Percentiles rank a stretch among this genome's conserved stretches.
phyloP scores from a whole-genome alignment of 2,888 invertebrate genomes.

The Mythimna impura region DNA sequence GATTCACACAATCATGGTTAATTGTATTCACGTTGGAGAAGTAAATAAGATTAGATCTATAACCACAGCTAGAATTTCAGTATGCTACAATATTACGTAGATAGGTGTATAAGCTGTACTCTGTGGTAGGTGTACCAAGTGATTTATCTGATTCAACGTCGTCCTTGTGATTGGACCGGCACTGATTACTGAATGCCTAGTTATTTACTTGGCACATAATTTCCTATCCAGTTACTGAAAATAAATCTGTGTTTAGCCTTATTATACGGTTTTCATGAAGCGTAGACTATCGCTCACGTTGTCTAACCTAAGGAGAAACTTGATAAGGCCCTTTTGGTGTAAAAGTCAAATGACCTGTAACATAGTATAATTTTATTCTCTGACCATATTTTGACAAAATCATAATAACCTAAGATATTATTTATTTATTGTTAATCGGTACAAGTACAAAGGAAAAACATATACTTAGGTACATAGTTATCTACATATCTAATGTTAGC shows the following conservation, averaged over 20 bases:
- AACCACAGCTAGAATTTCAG: slow-evolving; percentile 33
- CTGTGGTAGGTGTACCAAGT: slow-evolving; percentile 2
- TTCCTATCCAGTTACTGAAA: not conserved
- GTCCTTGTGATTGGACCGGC: not conserved
- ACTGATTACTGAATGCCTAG: slow-evolving; percentile 2
- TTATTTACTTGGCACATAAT: not conserved
- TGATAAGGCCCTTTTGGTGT: too few species aligned
- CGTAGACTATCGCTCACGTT: not conserved
- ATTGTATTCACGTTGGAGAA: slow-evolving; percentile 18
- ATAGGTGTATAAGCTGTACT: not conserved
- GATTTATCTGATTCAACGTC: slow-evolving; percentile 23
- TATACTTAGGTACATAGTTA: too few species aligned
- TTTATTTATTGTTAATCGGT: too few species aligned
- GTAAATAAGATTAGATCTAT: slow-evolving; percentile 45
- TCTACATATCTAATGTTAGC: too few species aligned
- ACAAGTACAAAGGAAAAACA: too few species aligned
- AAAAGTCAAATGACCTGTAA: too few species aligned
- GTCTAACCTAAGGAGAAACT: too few species aligned
- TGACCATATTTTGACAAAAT: not conserved
- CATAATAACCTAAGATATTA: too few species aligned
- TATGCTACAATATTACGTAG: not conserved
- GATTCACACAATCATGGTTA: slow-evolving; percentile 24
- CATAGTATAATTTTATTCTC: not conserved
- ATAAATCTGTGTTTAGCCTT: not conserved
- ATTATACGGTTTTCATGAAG: not conserved